A percentile compares a stretch with the other conserved stretches of the same genome.
These are phyloP conservation scores for Gari tellinella DNA, from an alignment of 2,888 invertebrate genomes.

Conservation along the genomic window DNA sequence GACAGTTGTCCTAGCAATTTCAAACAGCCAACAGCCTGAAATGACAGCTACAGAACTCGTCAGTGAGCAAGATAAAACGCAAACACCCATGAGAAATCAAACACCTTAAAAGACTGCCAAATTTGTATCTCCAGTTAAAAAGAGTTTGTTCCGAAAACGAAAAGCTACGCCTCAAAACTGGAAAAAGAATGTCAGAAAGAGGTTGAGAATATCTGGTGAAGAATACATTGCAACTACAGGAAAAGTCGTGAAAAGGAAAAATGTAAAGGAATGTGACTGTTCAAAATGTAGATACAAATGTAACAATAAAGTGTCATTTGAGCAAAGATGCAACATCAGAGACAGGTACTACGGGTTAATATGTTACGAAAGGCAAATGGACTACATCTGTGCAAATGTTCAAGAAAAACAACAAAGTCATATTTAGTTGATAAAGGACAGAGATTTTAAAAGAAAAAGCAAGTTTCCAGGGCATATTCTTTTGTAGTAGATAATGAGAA, in stretches of 20 bases:
- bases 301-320: constrained; percentile 15
- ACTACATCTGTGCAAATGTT: constrained; percentile 30
- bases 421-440: constrained; percentile 12
- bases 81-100: constrained; percentile 2
- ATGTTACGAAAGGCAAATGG: constrained; percentile 35
- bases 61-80: no score
- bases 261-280: constrained; percentile 14
- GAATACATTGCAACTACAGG: constrained; percentile 32
- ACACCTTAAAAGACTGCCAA: constrained; percentile 24
- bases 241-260: constrained; percentile 22
- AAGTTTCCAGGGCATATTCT: constrained; percentile 7
- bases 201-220: constrained; percentile 18
- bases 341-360: constrained; percentile 20
- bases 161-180: constrained; percentile 29
- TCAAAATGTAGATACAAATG: constrained; percentile 31
- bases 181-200: constrained; percentile 53
- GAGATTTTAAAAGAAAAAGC: constrained; percentile 13
- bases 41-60: no score
- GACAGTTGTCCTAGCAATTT: no score
- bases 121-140: constrained; percentile 23
- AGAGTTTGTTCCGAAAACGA: constrained; percentile 16
- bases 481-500: constrained; percentile 17
- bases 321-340: constrained; percentile 16
- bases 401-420: constrained; percentile 25
- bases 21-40: no score